Conservation (phyloP, 2,888 invertebrate genomes). For the Acleris cristana region DNA sequence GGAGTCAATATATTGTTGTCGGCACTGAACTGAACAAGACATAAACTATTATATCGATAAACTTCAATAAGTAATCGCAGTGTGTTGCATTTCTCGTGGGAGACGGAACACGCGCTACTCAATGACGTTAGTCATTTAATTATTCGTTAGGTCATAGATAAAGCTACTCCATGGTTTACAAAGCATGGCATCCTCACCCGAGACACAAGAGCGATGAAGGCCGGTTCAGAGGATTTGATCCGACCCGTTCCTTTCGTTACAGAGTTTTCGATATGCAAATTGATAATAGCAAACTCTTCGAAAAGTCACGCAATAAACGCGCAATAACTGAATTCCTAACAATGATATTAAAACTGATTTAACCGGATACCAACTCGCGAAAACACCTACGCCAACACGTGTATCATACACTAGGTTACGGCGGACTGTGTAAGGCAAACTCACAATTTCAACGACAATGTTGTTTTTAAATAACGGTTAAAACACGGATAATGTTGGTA, state of each 20-base stretch:
- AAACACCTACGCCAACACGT: conserved; percentile 5
- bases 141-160: too few relatives aligned
- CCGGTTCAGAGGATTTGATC: background rate
- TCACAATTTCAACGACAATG: background rate
- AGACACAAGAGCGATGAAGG: background rate
- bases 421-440: conserved; percentile 1
- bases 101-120: conserved; percentile 18
- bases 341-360: background rate
- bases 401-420: background rate
- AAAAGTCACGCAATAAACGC: background rate
- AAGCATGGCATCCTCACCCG: background rate
- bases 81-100: conserved; percentile 24
- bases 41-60: conserved; percentile 23
- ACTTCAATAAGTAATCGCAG: conserved; percentile 1
- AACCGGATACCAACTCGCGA: background rate
- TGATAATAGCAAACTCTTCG: too few relatives aligned
- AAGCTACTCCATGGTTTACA: too few relatives aligned
- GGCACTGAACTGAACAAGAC: background rate
- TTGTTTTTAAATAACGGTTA: conserved; percentile 34
- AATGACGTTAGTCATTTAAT: conserved; percentile 16
- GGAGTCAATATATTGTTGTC: too few relatives aligned
- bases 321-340: background rate
- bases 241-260: background rate
- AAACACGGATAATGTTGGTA: conserved; percentile 46
- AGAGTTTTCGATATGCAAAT: background rate